Base-by-base conservation (phyloP, 1,140 invertebrate genomes). In the Zophobas atratus region DNA sequence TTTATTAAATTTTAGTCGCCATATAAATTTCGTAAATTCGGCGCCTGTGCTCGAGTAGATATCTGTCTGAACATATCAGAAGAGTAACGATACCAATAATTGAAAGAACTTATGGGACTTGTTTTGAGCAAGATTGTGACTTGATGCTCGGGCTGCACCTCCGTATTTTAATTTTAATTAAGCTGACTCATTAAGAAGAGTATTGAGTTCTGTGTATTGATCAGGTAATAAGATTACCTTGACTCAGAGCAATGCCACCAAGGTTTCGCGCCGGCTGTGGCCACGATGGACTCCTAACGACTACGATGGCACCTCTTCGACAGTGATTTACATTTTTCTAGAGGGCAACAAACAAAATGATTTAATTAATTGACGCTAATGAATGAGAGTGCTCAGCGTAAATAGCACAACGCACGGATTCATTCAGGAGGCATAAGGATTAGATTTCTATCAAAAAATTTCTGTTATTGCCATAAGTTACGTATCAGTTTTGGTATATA, bases 121-220 rank as follows among this genome's bases (percentile, higher is more conserved):
- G 35, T 48, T 72, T 39, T 38, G 3, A 35, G 36, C 63, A 70
- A 70, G n/a, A 41, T 46, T 5, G n/a, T 6, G 49, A 51, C 49
- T 51, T 51, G 2, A 4, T 6, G 35, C 39, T 5, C 35, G 35
- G 36, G 46, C 76, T 77, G 77, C 77, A 75, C 75, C 79, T 77
- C 72, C 75, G 60, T 79, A 79, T 83, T 81, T 81, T 80, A 81
- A 81, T 84, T 84, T 82, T 82, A 84, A 84, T 84, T 84, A 82
- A 82, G 67, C 80, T 71, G 48, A 81, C 67, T 77, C 78, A 60
- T 77, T 76, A 71, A 80, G 77, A 74, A 78, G 39, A 67, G 72
- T 70, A 79, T 70, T 79, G 77, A 55, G 70, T 77, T 81, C 70
- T 78, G 72, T 75, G 70, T 83, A 81, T 83, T 77, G 82, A 83